Percentiles rank a stretch among this genome's conserved stretches.
These are phyloP conservation scores for Dynastes hyllus DNA, from an alignment of 2,888 invertebrate genomes.

Conservation along the genomic window DNA sequence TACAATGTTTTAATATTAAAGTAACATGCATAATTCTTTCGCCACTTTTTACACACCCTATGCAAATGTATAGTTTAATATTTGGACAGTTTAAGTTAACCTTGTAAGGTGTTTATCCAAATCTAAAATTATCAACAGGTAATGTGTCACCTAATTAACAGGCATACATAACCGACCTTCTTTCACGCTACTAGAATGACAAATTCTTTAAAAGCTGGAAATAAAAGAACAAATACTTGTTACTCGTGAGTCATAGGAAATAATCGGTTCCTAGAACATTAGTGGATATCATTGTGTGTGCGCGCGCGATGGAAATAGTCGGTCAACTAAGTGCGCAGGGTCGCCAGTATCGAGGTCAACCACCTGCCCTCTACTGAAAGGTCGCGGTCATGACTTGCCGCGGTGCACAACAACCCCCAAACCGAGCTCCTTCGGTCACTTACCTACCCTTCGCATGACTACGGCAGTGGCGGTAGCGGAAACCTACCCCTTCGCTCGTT, in stretches of 20 bases:
- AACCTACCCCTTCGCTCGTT: conserved; percentile 24
- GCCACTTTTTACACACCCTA: no score
- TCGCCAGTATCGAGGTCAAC: conserved; percentile 61
- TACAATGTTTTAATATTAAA: no score
- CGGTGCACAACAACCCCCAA: conserved; percentile 58
- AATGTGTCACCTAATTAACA: conserved; percentile 8
- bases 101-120: no score
- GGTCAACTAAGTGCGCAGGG: conserved; percentile 56
- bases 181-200: background rate
- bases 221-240: conserved; percentile 7
- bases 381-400: conserved; percentile 65
- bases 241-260: conserved; percentile 32
- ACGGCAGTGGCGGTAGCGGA: conserved; percentile 42
- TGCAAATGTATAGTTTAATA: no score
- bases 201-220: background rate
- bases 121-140: background rate
- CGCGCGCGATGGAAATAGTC: conserved; percentile 46
- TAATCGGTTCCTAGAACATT: conserved; percentile 18
- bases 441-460: conserved; percentile 52
- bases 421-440: conserved; percentile 55
- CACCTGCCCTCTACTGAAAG: conserved; percentile 62
- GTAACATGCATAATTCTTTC: no score
- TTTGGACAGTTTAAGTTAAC: no score
- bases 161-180: background rate
- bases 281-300: conserved; percentile 43